A percentile compares a stretch with the other conserved stretches of the same genome.
phyloP scores from a whole-genome alignment of 92 coral and sea anemone genomes.

The Bergia puertoricense region DNA sequence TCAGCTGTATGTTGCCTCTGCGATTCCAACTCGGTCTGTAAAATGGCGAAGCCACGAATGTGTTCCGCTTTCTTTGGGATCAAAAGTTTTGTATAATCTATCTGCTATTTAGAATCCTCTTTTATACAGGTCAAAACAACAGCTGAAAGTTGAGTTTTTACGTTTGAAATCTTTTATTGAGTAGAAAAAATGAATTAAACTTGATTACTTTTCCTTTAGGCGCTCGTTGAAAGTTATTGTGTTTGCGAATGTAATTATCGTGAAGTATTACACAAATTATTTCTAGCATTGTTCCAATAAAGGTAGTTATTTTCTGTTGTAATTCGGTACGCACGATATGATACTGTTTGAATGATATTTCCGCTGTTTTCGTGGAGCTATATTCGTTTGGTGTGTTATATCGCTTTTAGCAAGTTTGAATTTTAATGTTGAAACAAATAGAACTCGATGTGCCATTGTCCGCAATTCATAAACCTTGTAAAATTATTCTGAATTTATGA shows the following conservation, averaged over 20 bases:
- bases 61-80: background rate
- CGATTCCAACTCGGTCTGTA: background rate
- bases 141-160: constrained; percentile 4
- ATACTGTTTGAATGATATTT: constrained; percentile 16
- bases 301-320: background rate
- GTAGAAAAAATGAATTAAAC: background rate
- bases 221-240: background rate
- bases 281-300: background rate
- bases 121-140: background rate
- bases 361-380: constrained; percentile 10
- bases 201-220: background rate
- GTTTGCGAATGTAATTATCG: constrained; percentile 4
- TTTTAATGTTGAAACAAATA: background rate
- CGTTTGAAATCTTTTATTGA: background rate
- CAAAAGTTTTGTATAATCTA: background rate
- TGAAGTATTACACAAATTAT: background rate
- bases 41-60: background rate
- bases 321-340: background rate
- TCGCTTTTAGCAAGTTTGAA: background rate
- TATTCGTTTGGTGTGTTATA: background rate
- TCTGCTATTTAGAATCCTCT: background rate
- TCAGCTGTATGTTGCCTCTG: background rate
- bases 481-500: background rate
- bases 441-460: background rate
- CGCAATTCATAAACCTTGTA: background rate